These are phyloP conservation scores for Macquaria australasica DNA, from an alignment of 2,113 vertebrate species.

Conservation along the genomic window DNA sequence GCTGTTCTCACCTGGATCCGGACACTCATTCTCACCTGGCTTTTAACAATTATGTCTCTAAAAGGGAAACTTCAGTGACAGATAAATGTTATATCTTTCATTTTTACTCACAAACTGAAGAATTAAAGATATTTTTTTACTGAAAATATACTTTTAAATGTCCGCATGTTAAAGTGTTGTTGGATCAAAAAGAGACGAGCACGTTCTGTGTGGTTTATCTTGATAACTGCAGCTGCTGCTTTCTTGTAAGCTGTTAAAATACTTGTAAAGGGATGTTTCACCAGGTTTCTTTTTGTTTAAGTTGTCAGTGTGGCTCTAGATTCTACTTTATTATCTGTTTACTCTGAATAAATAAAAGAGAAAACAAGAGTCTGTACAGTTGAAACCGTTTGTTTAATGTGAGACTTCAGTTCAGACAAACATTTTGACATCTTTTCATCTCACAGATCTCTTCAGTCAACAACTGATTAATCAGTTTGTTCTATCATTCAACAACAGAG, in stretches of 20 bases:
- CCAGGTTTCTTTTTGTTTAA: background rate
- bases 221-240: too few species aligned
- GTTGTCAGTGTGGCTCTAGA: background rate
- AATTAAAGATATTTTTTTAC: too few species aligned
- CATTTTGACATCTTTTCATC: background rate
- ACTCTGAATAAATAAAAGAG: background rate
- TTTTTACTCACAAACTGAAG: too few species aligned
- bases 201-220: too few species aligned
- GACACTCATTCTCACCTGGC: too few species aligned
- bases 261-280: background rate
- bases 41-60: too few species aligned
- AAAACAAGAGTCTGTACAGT: background rate
- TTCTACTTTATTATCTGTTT: background rate
- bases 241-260: background rate
- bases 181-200: too few species aligned
- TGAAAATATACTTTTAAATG: too few species aligned
- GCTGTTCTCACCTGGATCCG: too few species aligned
- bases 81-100: too few species aligned
- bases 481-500: background rate
- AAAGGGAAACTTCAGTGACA: too few species aligned
- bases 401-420: background rate
- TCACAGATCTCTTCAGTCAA: constrained; percentile 19
- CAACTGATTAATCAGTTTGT: background rate
- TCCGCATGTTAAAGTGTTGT: too few species aligned
- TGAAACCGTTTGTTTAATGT: constrained; percentile 22